Conservation (phyloP, 2,797 vertebrate species). For the Pantherophis vulpinus region DNA sequence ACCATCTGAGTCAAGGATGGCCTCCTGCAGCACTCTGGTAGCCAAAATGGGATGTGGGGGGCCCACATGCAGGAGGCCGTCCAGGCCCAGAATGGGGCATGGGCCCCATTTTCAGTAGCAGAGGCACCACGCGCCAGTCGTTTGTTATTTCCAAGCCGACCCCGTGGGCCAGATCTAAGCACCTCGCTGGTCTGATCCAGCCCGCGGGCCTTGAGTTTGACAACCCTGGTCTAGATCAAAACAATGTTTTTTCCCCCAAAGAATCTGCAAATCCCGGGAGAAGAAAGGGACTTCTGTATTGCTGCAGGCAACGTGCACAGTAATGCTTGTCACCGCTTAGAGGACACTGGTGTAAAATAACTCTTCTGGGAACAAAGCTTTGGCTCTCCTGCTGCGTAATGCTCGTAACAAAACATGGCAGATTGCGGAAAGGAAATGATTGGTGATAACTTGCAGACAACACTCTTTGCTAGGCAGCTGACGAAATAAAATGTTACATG, state of each 20-base stretch:
- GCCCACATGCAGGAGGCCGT: no score
- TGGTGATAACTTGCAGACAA: not conserved
- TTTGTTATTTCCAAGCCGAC: no score
- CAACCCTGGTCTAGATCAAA: not conserved
- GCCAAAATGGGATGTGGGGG: no score
- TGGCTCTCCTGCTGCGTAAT: not conserved
- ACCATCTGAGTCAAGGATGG: no score
- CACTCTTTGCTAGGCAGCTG: fast-evolving
- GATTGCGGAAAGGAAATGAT: not conserved
- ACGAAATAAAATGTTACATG: not conserved
- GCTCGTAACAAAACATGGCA: not conserved
- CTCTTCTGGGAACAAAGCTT: not conserved
- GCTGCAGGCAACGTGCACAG: not conserved
- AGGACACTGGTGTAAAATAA: not conserved
- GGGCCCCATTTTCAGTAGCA: no score
- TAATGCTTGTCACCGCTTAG: not conserved
- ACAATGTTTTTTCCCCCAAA: fast-evolving
- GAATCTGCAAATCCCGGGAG: not conserved
- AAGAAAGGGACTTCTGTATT: not conserved
- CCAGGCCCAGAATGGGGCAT: no score
- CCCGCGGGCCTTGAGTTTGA: no score
- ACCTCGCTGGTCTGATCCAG: fast-evolving
- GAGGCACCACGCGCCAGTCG: no score
- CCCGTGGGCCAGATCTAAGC: no score
- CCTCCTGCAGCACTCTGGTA: no score